Evolutionary conservation across 2,888 invertebrate genomes (phyloP), one percentile per base, ranked within the genome.

Genomic region (Leptinotarsa tumamoca): DNA sequence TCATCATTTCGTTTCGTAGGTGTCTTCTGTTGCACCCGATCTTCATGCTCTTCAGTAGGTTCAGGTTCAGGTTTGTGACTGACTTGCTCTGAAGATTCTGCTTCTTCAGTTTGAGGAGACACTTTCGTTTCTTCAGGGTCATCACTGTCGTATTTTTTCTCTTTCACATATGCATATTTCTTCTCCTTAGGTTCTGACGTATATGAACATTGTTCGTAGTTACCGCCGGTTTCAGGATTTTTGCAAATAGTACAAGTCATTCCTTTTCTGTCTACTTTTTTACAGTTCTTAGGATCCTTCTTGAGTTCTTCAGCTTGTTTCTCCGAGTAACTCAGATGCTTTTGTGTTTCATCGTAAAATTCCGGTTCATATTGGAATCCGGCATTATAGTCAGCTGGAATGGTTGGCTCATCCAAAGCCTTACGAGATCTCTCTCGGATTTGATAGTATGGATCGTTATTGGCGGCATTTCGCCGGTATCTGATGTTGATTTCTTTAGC

Each of bases 131-230:
- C 87, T 66, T 90, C 88, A 78, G 90, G 89, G 75, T 90, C 90
- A 82, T 91, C 90, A 79, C 91, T 92, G 76, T 92, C 90, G 82
- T 90, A 92, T 83, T 92, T 92, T 78, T 90, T 90, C 87, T 93
- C 92, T 76, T 91, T 92, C 5, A 91, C 92, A 82, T 92, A 94
- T 13, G 92, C 92, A 85, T 92, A 94, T 84, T 91, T 90, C 85
- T 94, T 93, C 78, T 94, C 94, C 83, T 92, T 91, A 0, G 94
- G 94, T 78, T 93, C 92, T 1, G 93, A 92, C 14, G 93, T 93
- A 86, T 95, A 96, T 0, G 94, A 93, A 85, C 96, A 96, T 17
- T 93, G 93, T 86, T 96, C 95, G 79, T 92, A 95, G 77, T 93
- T 92, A 49, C 93, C 95, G 66, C 94, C 94, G 2, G 93, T 93